Percentiles rank a stretch among this genome's conserved stretches.
Evolutionary conservation across 1,140 invertebrate genomes (phyloP).

Genomic region (Rhysida immarginata): DNA sequence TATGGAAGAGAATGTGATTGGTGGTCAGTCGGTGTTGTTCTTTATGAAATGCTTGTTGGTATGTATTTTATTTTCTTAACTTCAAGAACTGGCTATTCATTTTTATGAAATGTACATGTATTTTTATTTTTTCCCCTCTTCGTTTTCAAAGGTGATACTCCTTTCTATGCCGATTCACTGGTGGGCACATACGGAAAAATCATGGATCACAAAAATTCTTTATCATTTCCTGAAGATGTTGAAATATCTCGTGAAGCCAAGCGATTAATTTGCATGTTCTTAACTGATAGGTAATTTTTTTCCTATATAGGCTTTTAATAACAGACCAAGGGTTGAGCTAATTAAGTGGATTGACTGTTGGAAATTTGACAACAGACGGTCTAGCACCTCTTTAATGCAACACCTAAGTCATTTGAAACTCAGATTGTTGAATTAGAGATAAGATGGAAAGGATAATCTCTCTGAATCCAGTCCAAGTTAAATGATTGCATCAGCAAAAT

Average conservation of each 20-base stretch:
- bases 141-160: constrained; percentile 64
- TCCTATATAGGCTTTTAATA: no score
- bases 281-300: constrained; percentile 78
- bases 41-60: constrained; percentile 93
- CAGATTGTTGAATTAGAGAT: no score
- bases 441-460: no score
- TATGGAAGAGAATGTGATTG: constrained; percentile 96
- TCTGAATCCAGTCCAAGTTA: no score
- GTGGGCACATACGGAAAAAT: constrained; percentile 98
- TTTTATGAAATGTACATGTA: constrained; percentile 93
- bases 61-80: no score
- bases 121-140: constrained; percentile 18
- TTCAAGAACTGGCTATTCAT: no score
- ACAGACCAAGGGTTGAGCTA: no score
- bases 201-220: constrained; percentile 93
- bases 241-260: constrained; percentile 85
- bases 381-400: no score
- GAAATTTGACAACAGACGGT: no score
- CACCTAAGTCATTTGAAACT: no score
- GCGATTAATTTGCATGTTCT: constrained; percentile 78
- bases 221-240: constrained; percentile 86
- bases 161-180: constrained; percentile 96
- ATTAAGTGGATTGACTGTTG: no score
- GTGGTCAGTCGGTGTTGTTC: constrained; percentile 98
- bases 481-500: no score